phyloP scores from a whole-genome alignment of 2,888 invertebrate genomes.

The Azorinus chamasolen region DNA sequence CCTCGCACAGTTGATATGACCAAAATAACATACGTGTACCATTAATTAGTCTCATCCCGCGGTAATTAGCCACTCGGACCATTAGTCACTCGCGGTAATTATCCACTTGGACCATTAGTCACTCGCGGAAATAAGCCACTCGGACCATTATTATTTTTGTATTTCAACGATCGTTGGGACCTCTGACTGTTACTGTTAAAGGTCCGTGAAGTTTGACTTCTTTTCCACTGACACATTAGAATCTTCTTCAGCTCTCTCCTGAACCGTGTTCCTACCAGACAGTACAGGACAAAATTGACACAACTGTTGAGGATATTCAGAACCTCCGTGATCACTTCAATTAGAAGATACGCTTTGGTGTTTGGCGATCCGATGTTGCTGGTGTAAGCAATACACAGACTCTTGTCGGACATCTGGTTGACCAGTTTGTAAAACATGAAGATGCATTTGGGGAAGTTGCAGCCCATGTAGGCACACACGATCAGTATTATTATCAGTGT shows the following conservation, averaged over 20 bases:
- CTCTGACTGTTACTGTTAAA: neutral
- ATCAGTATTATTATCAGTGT: constrained; percentile 68
- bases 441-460: constrained; percentile 70
- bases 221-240: constrained; percentile 40
- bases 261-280: constrained; percentile 69
- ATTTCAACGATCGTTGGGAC: too few relatives aligned
- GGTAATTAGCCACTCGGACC: too few relatives aligned
- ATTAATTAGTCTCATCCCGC: too few relatives aligned
- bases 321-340: constrained; percentile 59
- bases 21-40: too few relatives aligned
- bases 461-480: constrained; percentile 65
- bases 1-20: too few relatives aligned
- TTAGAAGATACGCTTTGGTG: constrained; percentile 45
- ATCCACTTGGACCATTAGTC: too few relatives aligned
- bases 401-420: constrained; percentile 50
- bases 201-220: neutral
- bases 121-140: too few relatives aligned
- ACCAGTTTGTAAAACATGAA: constrained; percentile 65
- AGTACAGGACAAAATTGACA: constrained; percentile 70
- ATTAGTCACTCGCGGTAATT: too few relatives aligned
- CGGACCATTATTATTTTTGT: too few relatives aligned
- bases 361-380: constrained; percentile 42
- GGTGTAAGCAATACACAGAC: constrained; percentile 54
- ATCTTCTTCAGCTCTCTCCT: constrained; percentile 61
- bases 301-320: constrained; percentile 73